Evolutionary conservation across 2,797 vertebrate species (phyloP).

Genomic region (Lacerta bilineata): DNA sequence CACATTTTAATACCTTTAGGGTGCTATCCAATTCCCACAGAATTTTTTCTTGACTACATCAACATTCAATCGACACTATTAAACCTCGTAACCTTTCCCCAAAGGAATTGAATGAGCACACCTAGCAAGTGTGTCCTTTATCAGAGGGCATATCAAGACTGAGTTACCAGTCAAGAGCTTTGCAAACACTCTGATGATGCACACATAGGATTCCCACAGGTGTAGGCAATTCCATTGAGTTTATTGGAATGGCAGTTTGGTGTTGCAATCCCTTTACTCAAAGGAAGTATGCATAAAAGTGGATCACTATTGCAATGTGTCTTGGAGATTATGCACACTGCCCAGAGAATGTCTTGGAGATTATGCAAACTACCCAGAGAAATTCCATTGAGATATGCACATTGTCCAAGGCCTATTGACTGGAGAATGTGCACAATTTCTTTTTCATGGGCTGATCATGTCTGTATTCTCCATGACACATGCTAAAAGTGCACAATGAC

Average conservation of each 20-base stretch:
- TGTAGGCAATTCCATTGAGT: background rate
- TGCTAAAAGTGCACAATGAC: too few relatives aligned
- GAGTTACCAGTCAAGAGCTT: background rate
- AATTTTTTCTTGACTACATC: constrained; percentile 50
- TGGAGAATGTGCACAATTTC: too few relatives aligned
- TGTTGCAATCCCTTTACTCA: background rate
- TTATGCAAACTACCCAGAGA: too few relatives aligned
- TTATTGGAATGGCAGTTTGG: background rate
- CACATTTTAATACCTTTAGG: constrained; percentile 48
- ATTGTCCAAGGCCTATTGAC: too few relatives aligned
- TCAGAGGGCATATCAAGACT: constrained; percentile 13
- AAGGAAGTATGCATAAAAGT: background rate
- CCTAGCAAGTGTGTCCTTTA: constrained; percentile 27
- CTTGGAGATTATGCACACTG: too few relatives aligned
- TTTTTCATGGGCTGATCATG: background rate
- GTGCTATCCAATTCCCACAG: constrained; percentile 34
- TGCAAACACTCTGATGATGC: background rate
- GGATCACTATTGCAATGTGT: background rate
- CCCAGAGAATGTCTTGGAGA: too few relatives aligned
- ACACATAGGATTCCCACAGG: background rate
- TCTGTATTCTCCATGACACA: background rate
- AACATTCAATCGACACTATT: constrained; percentile 44
- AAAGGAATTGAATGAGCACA: constrained; percentile 35
- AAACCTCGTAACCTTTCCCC: constrained; percentile 46
- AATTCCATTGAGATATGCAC: too few relatives aligned